phyloP scores from a whole-genome alignment of 2,888 invertebrate genomes.

The Megastigmus dorsalis region DNA sequence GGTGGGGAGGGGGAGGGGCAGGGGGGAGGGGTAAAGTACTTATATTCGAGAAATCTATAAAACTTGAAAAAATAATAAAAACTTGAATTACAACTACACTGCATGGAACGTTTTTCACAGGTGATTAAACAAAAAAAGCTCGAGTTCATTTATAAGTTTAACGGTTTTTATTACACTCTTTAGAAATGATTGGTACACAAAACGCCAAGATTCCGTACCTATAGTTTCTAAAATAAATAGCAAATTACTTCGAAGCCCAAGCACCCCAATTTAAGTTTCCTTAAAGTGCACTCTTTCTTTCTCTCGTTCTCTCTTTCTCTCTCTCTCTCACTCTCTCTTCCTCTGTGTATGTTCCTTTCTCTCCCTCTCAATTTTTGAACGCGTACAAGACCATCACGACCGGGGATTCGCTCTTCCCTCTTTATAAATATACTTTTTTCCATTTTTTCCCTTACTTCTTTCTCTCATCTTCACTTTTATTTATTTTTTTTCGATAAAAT shows the following conservation, averaged over 20 bases:
- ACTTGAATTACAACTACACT: background rate
- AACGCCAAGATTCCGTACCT: constrained; percentile 64
- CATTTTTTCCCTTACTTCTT: too few relatives aligned
- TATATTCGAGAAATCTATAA: background rate
- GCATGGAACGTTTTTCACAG: too few relatives aligned
- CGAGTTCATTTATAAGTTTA: constrained; percentile 63
- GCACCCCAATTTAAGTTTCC: constrained; percentile 35
- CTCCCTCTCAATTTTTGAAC: background rate
- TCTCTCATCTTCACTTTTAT: too few relatives aligned
- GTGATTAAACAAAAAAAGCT: too few relatives aligned
- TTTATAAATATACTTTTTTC: constrained; percentile 27
- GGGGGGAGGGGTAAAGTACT: too few relatives aligned
- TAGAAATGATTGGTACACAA: constrained; percentile 71
- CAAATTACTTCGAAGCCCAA: constrained; percentile 61
- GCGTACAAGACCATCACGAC: background rate
- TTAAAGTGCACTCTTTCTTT: background rate
- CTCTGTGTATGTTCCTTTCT: background rate
- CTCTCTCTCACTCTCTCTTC: background rate
- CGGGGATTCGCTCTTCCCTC: background rate
- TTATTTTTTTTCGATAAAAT: constrained; percentile 25
- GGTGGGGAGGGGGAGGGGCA: too few relatives aligned
- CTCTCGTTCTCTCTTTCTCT: background rate
- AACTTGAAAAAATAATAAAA: background rate
- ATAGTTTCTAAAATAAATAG: constrained; percentile 66
- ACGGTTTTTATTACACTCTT: constrained; percentile 72